phyloP scores from a whole-genome alignment of 2,888 invertebrate species.

The Pyrocoelia pectoralis region DNA sequence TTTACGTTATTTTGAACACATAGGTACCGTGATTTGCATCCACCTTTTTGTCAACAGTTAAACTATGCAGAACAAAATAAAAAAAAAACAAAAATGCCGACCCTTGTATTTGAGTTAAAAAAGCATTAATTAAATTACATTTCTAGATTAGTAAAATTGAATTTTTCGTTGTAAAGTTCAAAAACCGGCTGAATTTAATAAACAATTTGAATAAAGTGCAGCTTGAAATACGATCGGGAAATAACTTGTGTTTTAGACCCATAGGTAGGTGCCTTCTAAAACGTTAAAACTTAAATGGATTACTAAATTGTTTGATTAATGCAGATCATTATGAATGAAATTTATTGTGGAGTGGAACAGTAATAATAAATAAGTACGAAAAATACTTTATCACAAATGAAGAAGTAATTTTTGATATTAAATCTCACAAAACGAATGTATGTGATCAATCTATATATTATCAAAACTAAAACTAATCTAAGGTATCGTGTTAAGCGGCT shows the following conservation, averaged over 20 bases:
- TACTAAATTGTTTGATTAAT: conserved; percentile 41
- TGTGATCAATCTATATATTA: not conserved
- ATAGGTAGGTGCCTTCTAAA: conserved; percentile 24
- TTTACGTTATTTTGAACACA: too few relatives aligned
- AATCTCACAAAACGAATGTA: not conserved
- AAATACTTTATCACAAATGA: conserved; percentile 34
- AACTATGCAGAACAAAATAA: too few relatives aligned
- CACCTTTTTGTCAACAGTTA: too few relatives aligned
- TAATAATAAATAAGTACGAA: conserved; percentile 35
- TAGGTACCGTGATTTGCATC: too few relatives aligned
- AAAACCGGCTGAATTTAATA: too few relatives aligned
- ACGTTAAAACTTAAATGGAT: conserved; percentile 16
- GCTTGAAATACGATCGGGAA: conserved; percentile 12
- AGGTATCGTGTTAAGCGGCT: conserved; percentile 37
- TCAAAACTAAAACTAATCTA: conserved; percentile 29
- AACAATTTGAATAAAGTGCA: too few relatives aligned
- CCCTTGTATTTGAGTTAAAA: too few relatives aligned
- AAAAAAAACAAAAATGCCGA: too few relatives aligned
- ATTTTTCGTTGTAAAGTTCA: too few relatives aligned
- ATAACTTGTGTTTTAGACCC: conserved; percentile 9
- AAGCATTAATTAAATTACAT: too few relatives aligned
- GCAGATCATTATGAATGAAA: conserved; percentile 33
- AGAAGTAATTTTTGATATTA: conserved; percentile 30
- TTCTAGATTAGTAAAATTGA: too few relatives aligned
- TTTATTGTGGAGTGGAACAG: conserved; percentile 33